Evolutionary conservation across 2,888 invertebrate species (phyloP), one percentile per base, ranked within the genome.

Genomic region (Melieria crassipennis): DNA sequence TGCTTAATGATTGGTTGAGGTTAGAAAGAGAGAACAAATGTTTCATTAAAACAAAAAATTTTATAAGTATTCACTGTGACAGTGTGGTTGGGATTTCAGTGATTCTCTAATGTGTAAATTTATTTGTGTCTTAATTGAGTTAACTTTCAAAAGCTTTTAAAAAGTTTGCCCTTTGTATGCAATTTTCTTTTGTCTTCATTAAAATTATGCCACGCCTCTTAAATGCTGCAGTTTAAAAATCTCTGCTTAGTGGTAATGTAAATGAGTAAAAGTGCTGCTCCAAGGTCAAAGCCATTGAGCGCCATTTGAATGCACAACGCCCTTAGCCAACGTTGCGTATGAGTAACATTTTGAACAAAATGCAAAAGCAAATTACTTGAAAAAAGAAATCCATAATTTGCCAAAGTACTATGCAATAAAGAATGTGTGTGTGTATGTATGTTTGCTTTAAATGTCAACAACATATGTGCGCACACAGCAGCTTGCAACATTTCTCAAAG

Each of bases 401-500:
- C 11, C 9, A 50, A 11, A 9, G 50, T 50, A 50, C 10, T 11
- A 50, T 50, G 11, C 10, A 50, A 9, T 50, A 50, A 9, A 1
- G 50, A 50, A 50, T 50, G 30, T 50, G 11, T 50, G 50, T 50
- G 11, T 50, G 9, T 50, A 2, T 50, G 50, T 3, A 50, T 50
- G 50, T 30, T 30, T 30, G 30, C 30, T 30, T 3, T 30, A 30
- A 30, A 30, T 30, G 30, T 30, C 30, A 30, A 3, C 30, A 50
- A 50, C 11, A 50, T 50, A 1, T 50, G 7, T 52, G 52, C 11
- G 11, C 13, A n/a, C 13, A 52, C 52, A n/a, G 52, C 11, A 52
- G 6, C 7, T 52, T 52, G 52, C 52, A 52, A 30, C 52, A 52
- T 52, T 52, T 52, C 13, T 52, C 52, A 52, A 52, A 52, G 52